These are phyloP conservation scores for Dolichomitus sp. DNA, from an alignment of 2,888 invertebrate genomes.

Conservation along the genomic window DNA sequence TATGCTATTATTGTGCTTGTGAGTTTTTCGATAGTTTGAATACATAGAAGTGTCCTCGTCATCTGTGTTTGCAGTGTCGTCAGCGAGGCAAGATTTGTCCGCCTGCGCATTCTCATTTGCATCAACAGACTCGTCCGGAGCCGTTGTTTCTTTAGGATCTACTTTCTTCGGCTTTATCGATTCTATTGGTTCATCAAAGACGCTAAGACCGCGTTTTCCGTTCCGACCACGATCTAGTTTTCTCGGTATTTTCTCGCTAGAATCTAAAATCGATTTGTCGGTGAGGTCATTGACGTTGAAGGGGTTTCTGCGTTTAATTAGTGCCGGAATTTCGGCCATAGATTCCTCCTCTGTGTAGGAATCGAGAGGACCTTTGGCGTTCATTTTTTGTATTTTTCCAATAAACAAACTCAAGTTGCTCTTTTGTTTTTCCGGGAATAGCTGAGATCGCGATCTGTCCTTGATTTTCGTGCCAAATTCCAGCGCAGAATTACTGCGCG, in stretches of 20 bases:
- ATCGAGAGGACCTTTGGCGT: slow-evolving; percentile 66
- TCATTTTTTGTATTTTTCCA: slow-evolving; percentile 74
- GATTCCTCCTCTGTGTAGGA: slow-evolving; percentile 60
- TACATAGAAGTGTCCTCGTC: slow-evolving; percentile 77
- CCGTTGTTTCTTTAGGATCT: background rate
- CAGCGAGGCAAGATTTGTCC: slow-evolving; percentile 19
- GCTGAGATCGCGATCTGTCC: slow-evolving; percentile 10
- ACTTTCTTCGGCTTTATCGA: background rate
- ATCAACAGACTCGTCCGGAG: background rate
- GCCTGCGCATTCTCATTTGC: slow-evolving; percentile 3
- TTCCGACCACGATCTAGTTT: slow-evolving; percentile 46
- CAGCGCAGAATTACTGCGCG: background rate
- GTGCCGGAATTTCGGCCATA: slow-evolving; percentile 17
- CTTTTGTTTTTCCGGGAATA: slow-evolving; percentile 62
- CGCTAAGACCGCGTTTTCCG: slow-evolving; percentile 53
- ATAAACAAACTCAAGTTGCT: slow-evolving; percentile 78
- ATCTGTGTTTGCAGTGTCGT: slow-evolving; percentile 44
- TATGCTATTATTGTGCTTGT: slow-evolving; percentile 78
- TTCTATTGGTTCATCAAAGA: background rate
- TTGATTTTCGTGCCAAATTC: background rate
- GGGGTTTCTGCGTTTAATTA: slow-evolving; percentile 51
- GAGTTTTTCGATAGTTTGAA: slow-evolving; percentile 77
- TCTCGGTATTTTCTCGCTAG: background rate
- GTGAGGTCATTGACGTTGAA: slow-evolving; percentile 50
- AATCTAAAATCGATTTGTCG: slow-evolving; percentile 19